A percentile compares a stretch with the other conserved stretches of the same genome.
phyloP scores from a whole-genome alignment of 1,140 invertebrate genomes.

The Pomacea maculata region DNA sequence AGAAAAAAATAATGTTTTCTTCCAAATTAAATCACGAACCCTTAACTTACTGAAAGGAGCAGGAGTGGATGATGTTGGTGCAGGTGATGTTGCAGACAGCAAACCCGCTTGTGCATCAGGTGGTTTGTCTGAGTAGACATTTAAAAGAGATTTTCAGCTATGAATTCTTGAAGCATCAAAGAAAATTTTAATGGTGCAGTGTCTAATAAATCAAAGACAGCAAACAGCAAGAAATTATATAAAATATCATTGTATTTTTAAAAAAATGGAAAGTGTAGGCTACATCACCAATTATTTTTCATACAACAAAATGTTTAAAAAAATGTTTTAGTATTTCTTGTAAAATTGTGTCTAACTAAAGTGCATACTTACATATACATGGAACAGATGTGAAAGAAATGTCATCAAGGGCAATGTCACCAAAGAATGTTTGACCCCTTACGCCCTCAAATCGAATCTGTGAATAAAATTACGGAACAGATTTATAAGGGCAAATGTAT shows the following conservation, averaged over 20 bases:
- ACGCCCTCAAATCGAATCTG: conserved; percentile 31
- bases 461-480: no score
- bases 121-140: not conserved
- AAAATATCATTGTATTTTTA: not conserved
- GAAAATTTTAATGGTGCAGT: not conserved
- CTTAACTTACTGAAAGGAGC: not conserved
- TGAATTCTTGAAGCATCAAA: not conserved
- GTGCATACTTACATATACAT: conserved; percentile 10
- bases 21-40: not conserved
- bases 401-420: conserved; percentile 35
- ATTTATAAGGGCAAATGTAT: no score
- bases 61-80: not conserved
- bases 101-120: not conserved
- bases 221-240: not conserved
- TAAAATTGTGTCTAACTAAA: not conserved
- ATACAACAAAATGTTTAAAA: not conserved
- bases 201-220: not conserved
- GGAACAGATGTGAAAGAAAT: conserved; percentile 11
- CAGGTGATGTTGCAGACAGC: not conserved
- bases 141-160: no score
- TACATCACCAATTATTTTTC: not conserved
- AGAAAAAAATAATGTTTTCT: no score
- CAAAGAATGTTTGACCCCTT: conserved; percentile 20
- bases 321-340: not conserved
- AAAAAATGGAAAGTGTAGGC: not conserved